Conservation (phyloP, 2,797 vertebrate genomes). For the Syngnathus rostellatus region DNA sequence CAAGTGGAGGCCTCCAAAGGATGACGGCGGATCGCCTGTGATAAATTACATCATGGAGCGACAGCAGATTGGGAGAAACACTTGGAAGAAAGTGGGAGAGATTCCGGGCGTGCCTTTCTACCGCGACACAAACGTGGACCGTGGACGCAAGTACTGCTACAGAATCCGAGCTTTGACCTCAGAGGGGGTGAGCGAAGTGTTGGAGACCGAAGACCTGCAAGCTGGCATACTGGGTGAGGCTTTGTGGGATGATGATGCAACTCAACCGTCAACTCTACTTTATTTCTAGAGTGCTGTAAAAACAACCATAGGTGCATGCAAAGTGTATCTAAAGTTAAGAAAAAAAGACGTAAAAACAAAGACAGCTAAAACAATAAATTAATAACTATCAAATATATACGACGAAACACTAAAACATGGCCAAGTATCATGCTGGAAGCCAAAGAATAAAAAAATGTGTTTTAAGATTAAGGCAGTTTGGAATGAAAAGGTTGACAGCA, state of each 20-base stretch:
- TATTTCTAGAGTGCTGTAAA: no score
- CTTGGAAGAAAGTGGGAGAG: constrained; percentile 78
- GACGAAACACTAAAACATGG: no score
- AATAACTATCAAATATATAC: no score
- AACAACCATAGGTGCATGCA: no score
- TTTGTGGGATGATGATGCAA: background rate
- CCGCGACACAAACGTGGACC: constrained; percentile 70
- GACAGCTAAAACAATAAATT: no score
- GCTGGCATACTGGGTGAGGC: constrained; percentile 74
- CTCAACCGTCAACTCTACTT: no score
- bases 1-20: constrained; percentile 76
- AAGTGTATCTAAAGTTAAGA: no score
- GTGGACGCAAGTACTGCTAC: constrained; percentile 77
- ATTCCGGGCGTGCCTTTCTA: constrained; percentile 51
- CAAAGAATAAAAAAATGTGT: no score
- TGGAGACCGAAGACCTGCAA: constrained; percentile 79
- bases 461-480: no score
- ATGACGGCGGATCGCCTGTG: constrained; percentile 76
- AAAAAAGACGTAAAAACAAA: no score
- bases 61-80: constrained; percentile 71
- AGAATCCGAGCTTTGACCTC: constrained; percentile 72
- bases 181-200: constrained; percentile 70
- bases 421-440: no score
- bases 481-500: no score
- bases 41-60: constrained; percentile 75